Evolutionary conservation across 1,140 invertebrate genomes (phyloP), one percentile per base, ranked within the genome.

Genomic region (Cyclina sinensis): DNA sequence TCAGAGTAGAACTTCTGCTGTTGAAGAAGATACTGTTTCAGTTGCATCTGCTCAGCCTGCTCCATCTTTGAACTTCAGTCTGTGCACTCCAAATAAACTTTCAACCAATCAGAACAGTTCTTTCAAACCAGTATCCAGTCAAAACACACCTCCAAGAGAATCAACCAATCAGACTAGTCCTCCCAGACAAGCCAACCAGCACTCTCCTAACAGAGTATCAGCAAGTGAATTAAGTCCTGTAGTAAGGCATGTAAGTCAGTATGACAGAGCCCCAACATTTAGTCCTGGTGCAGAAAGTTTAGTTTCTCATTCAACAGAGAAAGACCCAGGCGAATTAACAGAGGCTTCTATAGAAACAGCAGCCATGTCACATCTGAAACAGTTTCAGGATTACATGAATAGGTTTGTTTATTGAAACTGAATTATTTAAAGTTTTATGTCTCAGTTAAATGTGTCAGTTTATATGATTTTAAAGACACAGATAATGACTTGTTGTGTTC

Each of bases 301-400:
- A n/a, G 43, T 87, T 0, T 87, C 85, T 35, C 74, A 87, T 39
- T 79, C 85, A 12, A 87, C 74, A 35, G 85, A 79, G 32, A 86
- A 74, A 62, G 70, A 78, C 39, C 37, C 32, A 14, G 74, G 57
- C 16, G 85, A 87, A 59, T n/a, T 35, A 1, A 39, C 54, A 24
- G 62, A 68, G 37, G 32, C 39, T 9, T 68, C 57, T 35, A 39
- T 80, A 21, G 85, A 87, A 70, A 65, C 59, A 51, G 62, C 85
- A 35, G 74, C 85, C 3, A 46, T 87, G 51, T 87, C 76, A 43
- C 85, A 87, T 54, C 32, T 87, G 9, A 68, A 68, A 70, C 54
- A 87, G 46, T 83, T 91, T 43, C 89, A 91, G 70, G 89, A 91
- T 59, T 91, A 91, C 51, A 78, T 91, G 30, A 79, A 90, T 37